Evolutionary conservation across 2,888 invertebrate genomes (phyloP), one percentile per base, ranked within the genome.

Genomic region (Ashinkailepas kermadecensis): DNA sequence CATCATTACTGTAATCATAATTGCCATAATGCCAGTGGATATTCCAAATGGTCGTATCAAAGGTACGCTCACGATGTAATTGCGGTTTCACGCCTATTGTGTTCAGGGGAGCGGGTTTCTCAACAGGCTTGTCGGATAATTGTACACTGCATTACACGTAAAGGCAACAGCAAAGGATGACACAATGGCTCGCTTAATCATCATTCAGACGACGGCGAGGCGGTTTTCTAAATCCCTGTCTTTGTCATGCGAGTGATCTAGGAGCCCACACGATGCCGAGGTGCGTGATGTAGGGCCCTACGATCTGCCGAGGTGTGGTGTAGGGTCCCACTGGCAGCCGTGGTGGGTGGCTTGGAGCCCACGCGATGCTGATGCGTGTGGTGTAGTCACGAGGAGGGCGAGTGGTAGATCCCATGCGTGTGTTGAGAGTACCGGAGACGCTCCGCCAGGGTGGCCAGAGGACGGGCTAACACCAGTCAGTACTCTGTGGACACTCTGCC

Each of bases 161-260:
- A 54, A 74, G 13, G 54, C 74, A 9, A 18, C 25, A 39, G 39
- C 70, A 54, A 13, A 39, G 2, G 74, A 54, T 54, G 74, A 74
- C 74, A 74, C 54, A 54, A 74, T 74, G 74, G 74, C 18, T 7
- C 74, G 54, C 54, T 74, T 74, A 25, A 74, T 74, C 74, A 54
- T 74, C 74, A 74, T 74, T 74, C 18, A 8, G 74, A 11, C 25
- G 3, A 11, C 13, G 4, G 12, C 15, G 18, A 9, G 54, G 54
- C 13, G 54, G 39, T 74, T 74, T 67, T 25, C 9, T n/a, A 11
- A 67, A 25, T 25, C 25, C 3, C 62, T 15, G 15, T 8, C 18
- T 8, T 2, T 21, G 21, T 21, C 62, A 15, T 15, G 15, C 21
- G 62, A 62, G 21, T 62, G 62, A 62, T 62, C 18, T 39, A 39